phyloP scores from a whole-genome alignment of 1,140 invertebrate genomes.

The Hestina assimilis region DNA sequence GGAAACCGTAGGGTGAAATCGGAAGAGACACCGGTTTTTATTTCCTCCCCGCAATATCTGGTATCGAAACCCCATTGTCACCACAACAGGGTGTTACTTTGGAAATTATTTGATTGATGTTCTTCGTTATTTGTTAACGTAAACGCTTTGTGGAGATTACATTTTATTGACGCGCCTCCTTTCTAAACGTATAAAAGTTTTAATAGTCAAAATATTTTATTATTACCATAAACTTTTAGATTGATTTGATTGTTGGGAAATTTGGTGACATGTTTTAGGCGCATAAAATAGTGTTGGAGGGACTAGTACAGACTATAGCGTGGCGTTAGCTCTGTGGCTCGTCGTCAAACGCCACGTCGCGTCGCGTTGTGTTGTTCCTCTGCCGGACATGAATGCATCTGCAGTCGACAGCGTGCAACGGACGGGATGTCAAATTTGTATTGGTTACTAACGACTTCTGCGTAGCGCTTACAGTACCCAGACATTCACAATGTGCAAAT shows the following conservation, averaged over 20 bases:
- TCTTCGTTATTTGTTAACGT: slow-evolving; percentile 20
- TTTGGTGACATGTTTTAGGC: slow-evolving; percentile 6
- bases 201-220: slow-evolving; percentile 23
- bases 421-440: no score
- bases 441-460: no score
- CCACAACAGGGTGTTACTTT: slow-evolving; percentile 49
- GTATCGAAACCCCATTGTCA: slow-evolving; percentile 61
- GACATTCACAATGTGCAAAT: no score
- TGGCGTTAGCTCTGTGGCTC: no score
- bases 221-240: slow-evolving; percentile 16
- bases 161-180: slow-evolving; percentile 19
- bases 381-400: no score
- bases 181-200: slow-evolving; percentile 22
- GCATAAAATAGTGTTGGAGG: no score
- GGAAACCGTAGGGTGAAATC: slow-evolving; percentile 45
- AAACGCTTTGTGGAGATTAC: slow-evolving; percentile 20
- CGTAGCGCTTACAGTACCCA: no score
- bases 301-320: no score
- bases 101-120: slow-evolving; percentile 61
- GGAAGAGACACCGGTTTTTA: slow-evolving; percentile 64
- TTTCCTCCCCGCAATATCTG: slow-evolving; percentile 51
- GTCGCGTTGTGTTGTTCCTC: no score
- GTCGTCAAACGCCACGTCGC: no score
- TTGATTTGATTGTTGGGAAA: slow-evolving; percentile 11
- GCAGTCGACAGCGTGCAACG: no score